A percentile compares a stretch with the other conserved stretches of the same genome.
These are phyloP conservation scores for Geotrupes spiniger DNA, from an alignment of 2,888 invertebrate species.

Conservation along the genomic window DNA sequence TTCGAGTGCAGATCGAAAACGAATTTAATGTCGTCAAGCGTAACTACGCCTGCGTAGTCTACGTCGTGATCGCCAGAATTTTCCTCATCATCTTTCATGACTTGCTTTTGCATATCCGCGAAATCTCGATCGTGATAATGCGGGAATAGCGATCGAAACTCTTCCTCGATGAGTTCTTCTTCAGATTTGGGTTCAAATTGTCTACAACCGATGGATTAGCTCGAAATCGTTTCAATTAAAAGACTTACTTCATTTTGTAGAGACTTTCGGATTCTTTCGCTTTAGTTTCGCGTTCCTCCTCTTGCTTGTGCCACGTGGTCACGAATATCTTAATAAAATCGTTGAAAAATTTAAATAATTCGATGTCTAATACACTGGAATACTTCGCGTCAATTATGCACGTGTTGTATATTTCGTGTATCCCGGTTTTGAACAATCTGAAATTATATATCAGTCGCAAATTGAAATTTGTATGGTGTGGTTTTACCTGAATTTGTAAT, in stretches of 20 bases:
- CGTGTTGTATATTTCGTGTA: constrained; percentile 67
- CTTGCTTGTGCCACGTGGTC: constrained; percentile 73
- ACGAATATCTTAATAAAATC: constrained; percentile 61
- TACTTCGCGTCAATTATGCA: constrained; percentile 54
- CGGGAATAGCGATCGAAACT: constrained; percentile 70
- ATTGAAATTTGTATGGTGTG: constrained; percentile 6
- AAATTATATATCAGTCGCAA: constrained; percentile 20
- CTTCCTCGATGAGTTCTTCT: constrained; percentile 62
- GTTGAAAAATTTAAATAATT: constrained; percentile 49
- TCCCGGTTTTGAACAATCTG: constrained; percentile 66
- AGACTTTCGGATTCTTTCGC: constrained; percentile 74
- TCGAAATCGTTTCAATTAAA: not conserved
- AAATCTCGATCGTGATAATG: constrained; percentile 68
- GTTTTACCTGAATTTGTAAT: constrained; percentile 55
- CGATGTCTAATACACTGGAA: constrained; percentile 30
- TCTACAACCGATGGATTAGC: constrained; percentile 3
- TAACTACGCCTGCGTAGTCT: constrained; percentile 44
- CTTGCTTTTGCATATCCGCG: constrained; percentile 56
- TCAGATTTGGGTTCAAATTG: constrained; percentile 51
- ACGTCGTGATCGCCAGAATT: constrained; percentile 5
- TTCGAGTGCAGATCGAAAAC: constrained; percentile 62
- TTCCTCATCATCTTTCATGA: constrained; percentile 34
- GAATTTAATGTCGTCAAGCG: constrained; percentile 57
- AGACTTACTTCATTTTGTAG: constrained; percentile 65
- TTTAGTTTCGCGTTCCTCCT: constrained; percentile 63